These are phyloP conservation scores for Trypoxylus dichotomus DNA, from an alignment of 1,140 invertebrate genomes.

Conservation along the genomic window DNA sequence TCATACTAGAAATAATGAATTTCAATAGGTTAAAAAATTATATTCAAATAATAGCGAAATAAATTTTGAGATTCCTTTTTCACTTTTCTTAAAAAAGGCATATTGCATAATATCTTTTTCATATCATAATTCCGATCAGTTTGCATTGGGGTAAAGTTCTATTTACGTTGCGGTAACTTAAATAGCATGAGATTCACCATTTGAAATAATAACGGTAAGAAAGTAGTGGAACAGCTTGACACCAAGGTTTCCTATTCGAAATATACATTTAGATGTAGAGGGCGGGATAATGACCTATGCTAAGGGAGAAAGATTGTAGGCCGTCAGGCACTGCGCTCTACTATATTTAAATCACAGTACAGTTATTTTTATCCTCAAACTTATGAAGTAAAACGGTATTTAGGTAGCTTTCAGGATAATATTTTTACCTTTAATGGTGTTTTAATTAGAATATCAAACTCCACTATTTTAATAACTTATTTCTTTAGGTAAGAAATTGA, in stretches of 20 bases:
- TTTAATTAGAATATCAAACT: too few species aligned
- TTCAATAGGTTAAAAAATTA: too few species aligned
- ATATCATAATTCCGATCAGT: too few species aligned
- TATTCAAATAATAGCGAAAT: too few species aligned
- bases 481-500: too few species aligned
- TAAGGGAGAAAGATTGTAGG: neutral
- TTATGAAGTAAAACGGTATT: neutral
- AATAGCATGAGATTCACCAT: neutral
- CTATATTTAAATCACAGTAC: neutral
- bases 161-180: neutral
- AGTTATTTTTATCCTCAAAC: neutral
- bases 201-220: conserved; percentile 11
- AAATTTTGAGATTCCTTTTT: too few species aligned
- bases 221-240: conserved; percentile 25
- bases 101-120: too few species aligned
- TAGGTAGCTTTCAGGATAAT: neutral
- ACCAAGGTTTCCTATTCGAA: conserved; percentile 24
- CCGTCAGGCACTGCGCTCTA: neutral
- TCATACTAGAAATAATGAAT: too few species aligned
- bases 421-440: too few species aligned
- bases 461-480: too few species aligned
- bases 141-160: too few species aligned
- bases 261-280: conserved; percentile 11
- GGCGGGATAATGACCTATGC: conserved; percentile 7
- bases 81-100: too few species aligned